Base-by-base conservation (phyloP, 1,140 invertebrate genomes). In the Lasioglossum albipes region DNA sequence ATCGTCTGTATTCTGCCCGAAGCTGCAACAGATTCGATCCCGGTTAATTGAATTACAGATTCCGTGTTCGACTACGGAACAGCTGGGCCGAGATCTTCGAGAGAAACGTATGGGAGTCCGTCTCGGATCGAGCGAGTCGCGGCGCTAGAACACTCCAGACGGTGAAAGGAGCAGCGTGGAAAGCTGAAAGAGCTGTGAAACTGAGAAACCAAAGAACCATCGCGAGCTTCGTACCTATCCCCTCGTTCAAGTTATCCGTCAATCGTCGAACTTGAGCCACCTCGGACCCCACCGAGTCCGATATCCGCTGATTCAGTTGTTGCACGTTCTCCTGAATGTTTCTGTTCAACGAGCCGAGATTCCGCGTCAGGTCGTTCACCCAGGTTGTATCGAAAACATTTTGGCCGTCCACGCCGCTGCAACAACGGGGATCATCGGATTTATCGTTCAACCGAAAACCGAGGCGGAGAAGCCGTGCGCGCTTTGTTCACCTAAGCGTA, bases 121-220 rank as follows among this genome's bases (percentile, higher is more conserved):
- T 0, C 27, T 27, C 27, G 27, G 27, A 1, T 27, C 27, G 27
- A 27, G 27, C 27, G 27, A 0, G 27, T 27, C 75, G 71, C 59
- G 78, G 54, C n/a, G 70, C 73, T 2, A 3, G 36, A 36, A 64
- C 61, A 75, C 31, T 64, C 12, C 68, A 52, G 75, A 79, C 68
- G 59, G 86, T 87, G 86, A 87, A 87, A 87, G 86, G 82, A 68
- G 10, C 45, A 12, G 9, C 36, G 36, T 5, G 36, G 3, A 36
- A 36, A 36, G 36, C 2, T 36, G 36, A 5, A 36, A 36, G 5
- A 36, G 2, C 36, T 36, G 36, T 4, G 36, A 36, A 36, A 36
- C 45, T 12, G 9, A 12, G 12, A 49, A 49, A 12, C 13, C 2
- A 10, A 12, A 13, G 2, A 49, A 49, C 45, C 0, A 3, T 49